These are phyloP conservation scores for Pomacea canaliculata DNA, from an alignment of 2,888 invertebrate genomes.

Conservation along the genomic window DNA sequence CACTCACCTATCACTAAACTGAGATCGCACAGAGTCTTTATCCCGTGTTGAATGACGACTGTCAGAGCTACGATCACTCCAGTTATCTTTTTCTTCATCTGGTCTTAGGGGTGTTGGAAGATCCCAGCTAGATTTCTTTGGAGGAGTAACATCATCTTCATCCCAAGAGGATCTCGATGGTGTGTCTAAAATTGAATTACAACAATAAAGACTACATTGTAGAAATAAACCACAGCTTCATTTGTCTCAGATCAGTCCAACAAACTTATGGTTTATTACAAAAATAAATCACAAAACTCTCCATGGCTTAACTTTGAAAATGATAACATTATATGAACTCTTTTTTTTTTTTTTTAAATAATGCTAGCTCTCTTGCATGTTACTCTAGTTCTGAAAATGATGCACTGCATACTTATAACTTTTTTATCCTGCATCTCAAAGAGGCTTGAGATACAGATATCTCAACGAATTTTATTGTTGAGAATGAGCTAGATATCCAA, in stretches of 20 bases:
- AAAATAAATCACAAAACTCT: too few relatives aligned
- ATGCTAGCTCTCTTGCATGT: too few relatives aligned
- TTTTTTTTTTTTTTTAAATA: too few relatives aligned
- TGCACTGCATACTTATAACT: too few relatives aligned
- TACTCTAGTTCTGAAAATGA: too few relatives aligned
- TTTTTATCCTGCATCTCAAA: too few relatives aligned
- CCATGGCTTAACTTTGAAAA: too few relatives aligned
- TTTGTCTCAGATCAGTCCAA: neutral
- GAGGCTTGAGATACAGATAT: too few relatives aligned
- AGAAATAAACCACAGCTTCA: conserved; percentile 26
- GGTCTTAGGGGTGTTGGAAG: conserved; percentile 74
- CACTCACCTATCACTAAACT: conserved; percentile 17
- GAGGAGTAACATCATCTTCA: conserved; percentile 76
- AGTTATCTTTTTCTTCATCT: conserved; percentile 5
- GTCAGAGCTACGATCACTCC: conserved; percentile 10
- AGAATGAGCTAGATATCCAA: too few relatives aligned
- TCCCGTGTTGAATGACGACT: neutral
- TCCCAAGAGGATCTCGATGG: conserved; percentile 74
- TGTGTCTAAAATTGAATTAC: conserved; percentile 70
- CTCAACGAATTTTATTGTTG: too few relatives aligned
- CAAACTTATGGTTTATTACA: too few relatives aligned
- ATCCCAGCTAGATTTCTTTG: conserved; percentile 85
- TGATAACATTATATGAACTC: too few relatives aligned
- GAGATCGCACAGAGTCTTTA: conserved; percentile 13
- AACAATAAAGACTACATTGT: neutral